Evolutionary conservation across 1,140 invertebrate species (phyloP).

Genomic region (Physella acuta): DNA sequence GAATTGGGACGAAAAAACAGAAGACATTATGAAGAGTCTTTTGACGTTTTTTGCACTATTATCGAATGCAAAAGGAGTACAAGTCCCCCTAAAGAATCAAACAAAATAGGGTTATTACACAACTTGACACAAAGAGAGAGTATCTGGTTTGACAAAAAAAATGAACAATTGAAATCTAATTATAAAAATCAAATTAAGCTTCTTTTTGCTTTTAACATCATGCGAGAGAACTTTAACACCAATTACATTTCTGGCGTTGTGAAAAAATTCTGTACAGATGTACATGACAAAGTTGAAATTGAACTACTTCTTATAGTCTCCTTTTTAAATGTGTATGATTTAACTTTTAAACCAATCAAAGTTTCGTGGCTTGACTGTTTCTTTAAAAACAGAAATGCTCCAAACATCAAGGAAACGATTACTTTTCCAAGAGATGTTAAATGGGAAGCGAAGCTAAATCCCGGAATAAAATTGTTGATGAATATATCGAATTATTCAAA

Average conservation of each 20-base stretch:
- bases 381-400: too few species aligned
- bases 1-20: neutral
- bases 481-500: conserved; percentile 27
- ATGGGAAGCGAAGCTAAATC: conserved; percentile 35
- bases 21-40: conserved; percentile 6
- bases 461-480: conserved; percentile 29
- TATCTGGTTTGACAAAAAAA: conserved; percentile 33
- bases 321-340: conserved; percentile 37
- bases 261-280: conserved; percentile 24
- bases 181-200: conserved; percentile 31
- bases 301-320: conserved; percentile 34
- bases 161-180: conserved; percentile 27
- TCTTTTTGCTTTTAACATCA: conserved; percentile 39
- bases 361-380: conserved; percentile 33
- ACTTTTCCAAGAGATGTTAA: conserved; percentile 4
- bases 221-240: conserved; percentile 37
- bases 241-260: conserved; percentile 34
- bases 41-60: conserved; percentile 16
- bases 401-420: neutral
- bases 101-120: neutral
- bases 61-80: conserved; percentile 5
- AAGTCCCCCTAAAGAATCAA: neutral
- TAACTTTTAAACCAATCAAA: conserved; percentile 27
- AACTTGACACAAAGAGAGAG: conserved; percentile 27
- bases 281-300: conserved; percentile 27